Base-by-base conservation (phyloP, 2,113 vertebrate species). In the Ammodytes marinus region DNA sequence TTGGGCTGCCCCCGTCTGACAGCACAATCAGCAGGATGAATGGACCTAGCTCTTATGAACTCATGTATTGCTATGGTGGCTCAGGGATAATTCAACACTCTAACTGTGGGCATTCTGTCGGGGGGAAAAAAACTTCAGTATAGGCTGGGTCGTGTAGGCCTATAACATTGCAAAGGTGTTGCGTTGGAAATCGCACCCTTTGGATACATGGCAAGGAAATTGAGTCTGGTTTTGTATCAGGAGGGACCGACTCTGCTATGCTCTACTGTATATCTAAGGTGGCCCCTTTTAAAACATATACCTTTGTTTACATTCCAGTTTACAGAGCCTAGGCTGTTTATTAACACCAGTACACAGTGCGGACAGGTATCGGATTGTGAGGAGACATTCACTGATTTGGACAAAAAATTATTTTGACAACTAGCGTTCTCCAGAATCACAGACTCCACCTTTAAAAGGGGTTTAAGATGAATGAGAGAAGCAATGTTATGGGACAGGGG, bases 1-100 rank as follows among this genome's bases (percentile, higher is more conserved):
- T 59, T 64, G 65, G 82, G 78, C 63, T 72, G 52, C 71, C 35
- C 35, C 67, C 5, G 49, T 82, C 79, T 86, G 85, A 88, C 86
- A 84, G 76, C 63, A 72, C 74, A 80, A 91, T 84, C 82, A 80
- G 11, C 69, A 85, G 69, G 74, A 88, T 86, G 65, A 79, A 86
- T 78, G 17, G 70, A 78, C 53, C 60, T 27, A 3, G 50, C 71
- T 67, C 17, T 54, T 77, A 47, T 61, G 11, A 79, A 86, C 77
- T 63, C 9, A 17, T 72, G 52, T 72, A 60, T 50, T 64, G 63
- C 67, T 39, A 52, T 77, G 35, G 39, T 8, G 1, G 53, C 19
- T 12, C 27, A 27, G 27, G 12, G 50, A 67, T 82, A 55, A n/a
- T 61, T 77, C 59, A 59, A 47, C 43, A 60, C 68, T 67, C 80